phyloP scores from a whole-genome alignment of 2,888 invertebrate species.

The Diaperis boleti region DNA sequence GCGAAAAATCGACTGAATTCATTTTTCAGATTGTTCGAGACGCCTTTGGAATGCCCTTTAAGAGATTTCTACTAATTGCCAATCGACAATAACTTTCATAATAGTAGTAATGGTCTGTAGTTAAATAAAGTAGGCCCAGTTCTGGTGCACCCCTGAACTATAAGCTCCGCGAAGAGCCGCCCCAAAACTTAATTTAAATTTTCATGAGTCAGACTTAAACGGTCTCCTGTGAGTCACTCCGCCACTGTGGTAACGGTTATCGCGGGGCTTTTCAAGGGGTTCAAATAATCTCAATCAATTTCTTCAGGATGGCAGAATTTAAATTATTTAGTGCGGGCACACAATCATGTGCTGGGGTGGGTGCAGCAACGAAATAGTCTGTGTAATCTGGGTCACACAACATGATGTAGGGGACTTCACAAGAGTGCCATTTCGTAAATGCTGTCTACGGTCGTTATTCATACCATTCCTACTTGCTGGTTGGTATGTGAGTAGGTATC shows the following conservation, averaged over 20 bases:
- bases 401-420: neutral
- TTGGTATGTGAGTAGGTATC: neutral
- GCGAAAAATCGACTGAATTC: slow-evolving; percentile 51
- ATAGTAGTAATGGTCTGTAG: too few relatives aligned
- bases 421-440: neutral
- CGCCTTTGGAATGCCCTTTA: neutral
- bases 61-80: neutral
- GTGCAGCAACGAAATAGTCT: slow-evolving; percentile 2
- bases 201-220: slow-evolving; percentile 46
- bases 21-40: slow-evolving; percentile 39
- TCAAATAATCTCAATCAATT: slow-evolving; percentile 42
- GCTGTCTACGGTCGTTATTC: neutral
- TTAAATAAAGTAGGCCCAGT: neutral
- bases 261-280: slow-evolving; percentile 36
- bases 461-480: neutral
- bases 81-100: too few relatives aligned
- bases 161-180: slow-evolving; percentile 14
- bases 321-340: slow-evolving; percentile 20
- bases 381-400: slow-evolving; percentile 8
- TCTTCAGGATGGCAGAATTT: slow-evolving; percentile 24
- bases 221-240: slow-evolving; percentile 47
- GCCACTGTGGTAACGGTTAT: slow-evolving; percentile 29
- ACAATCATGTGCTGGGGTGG: slow-evolving; percentile 14
- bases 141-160: too few relatives aligned
- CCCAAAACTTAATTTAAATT: slow-evolving; percentile 46